These are phyloP conservation scores for Vulpes lagopus DNA, from an alignment of 2,113 vertebrate species.

Conservation along the genomic window DNA sequence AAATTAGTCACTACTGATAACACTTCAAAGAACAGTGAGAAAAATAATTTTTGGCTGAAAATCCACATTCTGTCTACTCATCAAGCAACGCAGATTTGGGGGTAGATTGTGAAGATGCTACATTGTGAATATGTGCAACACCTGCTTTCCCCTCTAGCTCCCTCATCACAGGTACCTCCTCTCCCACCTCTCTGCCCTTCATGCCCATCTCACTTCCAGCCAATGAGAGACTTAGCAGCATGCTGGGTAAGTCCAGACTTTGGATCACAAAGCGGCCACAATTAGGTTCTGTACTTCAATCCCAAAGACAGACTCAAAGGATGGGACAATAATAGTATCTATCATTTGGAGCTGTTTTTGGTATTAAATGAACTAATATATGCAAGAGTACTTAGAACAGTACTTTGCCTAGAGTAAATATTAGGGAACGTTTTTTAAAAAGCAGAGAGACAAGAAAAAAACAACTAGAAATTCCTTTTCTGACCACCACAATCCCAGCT, in stretches of 20 bases:
- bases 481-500: not conserved
- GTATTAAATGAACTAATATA: conserved; percentile 21
- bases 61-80: not conserved
- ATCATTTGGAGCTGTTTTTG: not conserved
- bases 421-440: not conserved
- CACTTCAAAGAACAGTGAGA: conserved; percentile 38
- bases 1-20: conserved; percentile 48
- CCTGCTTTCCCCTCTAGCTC: not conserved
- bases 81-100: not conserved
- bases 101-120: not conserved
- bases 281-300: not conserved
- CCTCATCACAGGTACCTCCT: not conserved
- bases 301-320: not conserved
- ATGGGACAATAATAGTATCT: not conserved
- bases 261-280: not conserved
- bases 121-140: not conserved
- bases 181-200: not conserved
- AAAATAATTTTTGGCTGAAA: conserved; percentile 54
- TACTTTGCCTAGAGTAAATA: not conserved
- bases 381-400: not conserved
- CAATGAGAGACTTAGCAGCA: not conserved
- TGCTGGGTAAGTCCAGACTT: not conserved
- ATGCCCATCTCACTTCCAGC: not conserved
- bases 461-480: not conserved
- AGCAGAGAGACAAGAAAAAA: conserved; percentile 16